These are phyloP conservation scores for Sebastes umbrosus DNA, from an alignment of 2,797 vertebrate genomes.

Conservation along the genomic window DNA sequence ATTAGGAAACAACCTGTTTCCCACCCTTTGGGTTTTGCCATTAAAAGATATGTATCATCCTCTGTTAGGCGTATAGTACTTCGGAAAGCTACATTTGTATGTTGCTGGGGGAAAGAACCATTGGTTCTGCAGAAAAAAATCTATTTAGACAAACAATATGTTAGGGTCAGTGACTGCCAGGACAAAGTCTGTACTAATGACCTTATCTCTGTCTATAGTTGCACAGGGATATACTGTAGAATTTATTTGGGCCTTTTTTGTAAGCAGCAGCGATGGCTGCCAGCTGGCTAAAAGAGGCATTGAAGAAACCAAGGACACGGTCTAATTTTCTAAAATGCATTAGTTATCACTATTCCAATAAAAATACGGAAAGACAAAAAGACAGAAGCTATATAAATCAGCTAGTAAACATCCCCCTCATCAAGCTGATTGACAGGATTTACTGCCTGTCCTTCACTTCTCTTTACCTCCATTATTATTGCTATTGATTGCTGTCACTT, in stretches of 20 bases:
- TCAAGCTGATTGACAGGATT: conserved; percentile 43
- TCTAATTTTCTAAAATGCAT: conserved; percentile 52
- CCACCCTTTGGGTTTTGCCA: neutral
- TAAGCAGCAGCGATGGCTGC: neutral
- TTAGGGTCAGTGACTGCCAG: conserved; percentile 26
- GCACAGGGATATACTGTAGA: neutral
- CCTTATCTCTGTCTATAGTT: neutral
- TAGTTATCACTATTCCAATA: conserved; percentile 47
- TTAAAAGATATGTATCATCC: conserved; percentile 21
- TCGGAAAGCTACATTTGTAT: neutral
- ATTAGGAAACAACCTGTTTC: neutral
- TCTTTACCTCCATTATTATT: conserved; percentile 60
- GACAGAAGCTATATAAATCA: conserved; percentile 37
- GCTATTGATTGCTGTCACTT: conserved; percentile 72
- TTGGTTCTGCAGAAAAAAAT: conserved; percentile 10
- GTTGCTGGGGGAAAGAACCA: neutral
- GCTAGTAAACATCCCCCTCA: conserved; percentile 37
- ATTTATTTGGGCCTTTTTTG: conserved; percentile 1
- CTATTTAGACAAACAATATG: conserved; percentile 28
- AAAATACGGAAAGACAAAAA: conserved; percentile 38
- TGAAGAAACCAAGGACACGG: conserved; percentile 30
- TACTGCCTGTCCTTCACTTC: conserved; percentile 51
- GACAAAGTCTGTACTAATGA: conserved; percentile 47
- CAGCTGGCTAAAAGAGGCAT: conserved; percentile 20
- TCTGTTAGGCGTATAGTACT: neutral